Evolutionary conservation across 2,797 vertebrate genomes (phyloP), one percentile per base, ranked within the genome.

Genomic region (Falco cherrug): DNA sequence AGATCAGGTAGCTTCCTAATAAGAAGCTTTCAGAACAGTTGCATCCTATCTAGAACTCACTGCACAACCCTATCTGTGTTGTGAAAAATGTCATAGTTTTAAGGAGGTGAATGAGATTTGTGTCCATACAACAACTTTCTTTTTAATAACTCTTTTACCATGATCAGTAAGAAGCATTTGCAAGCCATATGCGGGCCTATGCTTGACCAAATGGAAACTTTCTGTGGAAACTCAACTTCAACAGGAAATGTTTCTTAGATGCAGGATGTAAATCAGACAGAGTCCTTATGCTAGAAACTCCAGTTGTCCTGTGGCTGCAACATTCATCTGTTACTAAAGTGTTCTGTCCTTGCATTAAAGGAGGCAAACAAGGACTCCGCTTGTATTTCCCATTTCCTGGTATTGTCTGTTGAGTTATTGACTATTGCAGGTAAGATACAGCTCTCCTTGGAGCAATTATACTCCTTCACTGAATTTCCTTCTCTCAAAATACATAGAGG

Each of bases 251-350:
- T 65, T 90, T 82, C 48, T 94, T 86, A 73, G 73, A 78, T 53
- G 47, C 74, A 96, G 92, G 93, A 95, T 87, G 60, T 87, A 93
- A 91, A 79, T 67, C 88, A 96, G 94, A 91, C 87, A 86, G 75
- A 70, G 48, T 56, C 33, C 47, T 84, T n/a, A 51, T 1, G 2
- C 56, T 80, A 83, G 70, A 84, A 93, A 67, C 28, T 51, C 24
- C 73, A 61, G 31, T 75, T 80, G 41, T 90, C 33, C 61, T 43
- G 11, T n/a, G 35, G 37, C 65, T 82, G 43, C 48, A 86, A 37
- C 63, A 78, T 69, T 94, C 26, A 56, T 63, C 63, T 74, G 57
- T 65, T 28, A 54, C 18, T 25, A 0, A 90, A 93, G 65, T 70
- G 48, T 68, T 93, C 69, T 88, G 67, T 67, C 64, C 56, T 95